Evolutionary conservation across 2,797 vertebrate species (phyloP).

Genomic region (Numenius phaeopus): DNA sequence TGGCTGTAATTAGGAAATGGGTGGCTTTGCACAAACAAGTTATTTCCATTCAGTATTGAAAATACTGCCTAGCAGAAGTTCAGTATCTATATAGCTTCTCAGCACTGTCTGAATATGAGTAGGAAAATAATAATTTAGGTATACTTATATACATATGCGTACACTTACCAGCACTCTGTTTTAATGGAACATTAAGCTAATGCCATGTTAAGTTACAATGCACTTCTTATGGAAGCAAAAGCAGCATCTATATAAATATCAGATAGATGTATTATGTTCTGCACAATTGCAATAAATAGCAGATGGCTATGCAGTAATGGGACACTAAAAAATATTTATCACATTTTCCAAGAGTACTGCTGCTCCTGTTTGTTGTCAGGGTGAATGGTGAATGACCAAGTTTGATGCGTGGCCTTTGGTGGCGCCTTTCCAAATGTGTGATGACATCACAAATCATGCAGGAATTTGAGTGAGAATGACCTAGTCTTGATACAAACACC

Average conservation of each 20-base stretch:
- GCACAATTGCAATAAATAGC: slow-evolving; percentile 41
- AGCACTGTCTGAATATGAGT: background rate
- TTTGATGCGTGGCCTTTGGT: background rate
- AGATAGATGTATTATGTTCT: slow-evolving; percentile 19
- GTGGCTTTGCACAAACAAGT: slow-evolving; percentile 3
- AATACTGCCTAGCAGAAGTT: background rate
- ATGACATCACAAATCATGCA: background rate
- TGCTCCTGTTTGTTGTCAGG: background rate
- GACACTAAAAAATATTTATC: slow-evolving; percentile 60
- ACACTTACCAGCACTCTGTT: background rate
- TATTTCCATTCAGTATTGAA: background rate
- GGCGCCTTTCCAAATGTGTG: background rate
- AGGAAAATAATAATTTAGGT: slow-evolving; percentile 21
- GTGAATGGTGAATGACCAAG: background rate
- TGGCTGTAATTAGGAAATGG: background rate
- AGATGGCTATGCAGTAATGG: slow-evolving; percentile 34
- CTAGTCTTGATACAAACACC: background rate
- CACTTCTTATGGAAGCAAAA: slow-evolving; percentile 5
- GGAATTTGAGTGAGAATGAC: background rate
- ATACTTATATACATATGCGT: background rate
- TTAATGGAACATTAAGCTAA: slow-evolving; percentile 58
- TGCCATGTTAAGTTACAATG: slow-evolving; percentile 29
- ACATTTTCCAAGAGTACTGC: background rate
- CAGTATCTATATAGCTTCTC: background rate
- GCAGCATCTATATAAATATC: slow-evolving; percentile 32